Base-by-base conservation (phyloP, 2,113 vertebrate genomes). In the Chrysochloris asiatica region DNA sequence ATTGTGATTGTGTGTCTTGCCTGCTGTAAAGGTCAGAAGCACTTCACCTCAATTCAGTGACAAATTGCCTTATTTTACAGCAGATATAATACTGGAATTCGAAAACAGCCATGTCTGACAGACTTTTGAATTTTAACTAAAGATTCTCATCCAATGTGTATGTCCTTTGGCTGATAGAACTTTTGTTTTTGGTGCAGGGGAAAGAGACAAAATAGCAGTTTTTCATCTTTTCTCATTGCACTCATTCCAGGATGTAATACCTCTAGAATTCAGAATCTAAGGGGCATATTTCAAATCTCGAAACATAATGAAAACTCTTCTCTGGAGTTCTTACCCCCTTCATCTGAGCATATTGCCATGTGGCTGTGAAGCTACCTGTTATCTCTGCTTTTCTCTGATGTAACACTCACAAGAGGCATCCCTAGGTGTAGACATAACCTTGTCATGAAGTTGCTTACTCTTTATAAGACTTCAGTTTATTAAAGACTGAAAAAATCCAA, bases 41-140 rank as follows among this genome's bases (percentile, higher is more conserved):
- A 33, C 41, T 78, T 95, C 90, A 69, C 90, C 56, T 95, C 92
- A 80, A 89, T 96, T 96, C 94, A n/a, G 0, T 95, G 83, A 95
- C 95, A 97, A 96, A 97, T 95, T 94, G 86, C 90, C 93, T 92
- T 87, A 48, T 96, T 96, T 96, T 97, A 88, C 38, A 93, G 65
- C 63, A 96, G 52, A 95, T 88, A 12, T 43, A 96, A 96, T 72
- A 91, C 38, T 93, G 45, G 80, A 95, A 86, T 94, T 95, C 6
- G 45, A 94, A 91, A 96, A 79, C 50, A 95, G 75, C 36, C 21
- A 48, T 77, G 54, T 77, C 72, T 69, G 0, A 77, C 54, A 92
- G 30, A 71, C 12, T 13, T 95, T 86, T 92, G 24, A 73, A 67
- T 95, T 92, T 89, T 92, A 91, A 54, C 80, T 88, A 81, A 95